Evolutionary conservation across 2,888 invertebrate species (phyloP).

Genomic region (Parnassius orleans): DNA sequence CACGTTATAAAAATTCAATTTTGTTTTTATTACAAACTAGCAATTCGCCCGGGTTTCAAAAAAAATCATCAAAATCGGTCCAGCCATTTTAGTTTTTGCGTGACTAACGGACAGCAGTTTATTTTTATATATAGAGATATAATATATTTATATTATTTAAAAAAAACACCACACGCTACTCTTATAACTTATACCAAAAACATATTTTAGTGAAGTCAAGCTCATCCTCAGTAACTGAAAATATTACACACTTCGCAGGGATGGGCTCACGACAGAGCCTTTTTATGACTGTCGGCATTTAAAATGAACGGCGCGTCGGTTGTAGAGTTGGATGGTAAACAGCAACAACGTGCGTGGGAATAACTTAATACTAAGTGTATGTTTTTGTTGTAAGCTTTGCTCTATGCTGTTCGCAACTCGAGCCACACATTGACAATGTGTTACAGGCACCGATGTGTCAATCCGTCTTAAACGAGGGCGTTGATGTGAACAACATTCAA

Average conservation of each 20-base stretch:
- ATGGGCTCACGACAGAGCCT: constrained; percentile 41
- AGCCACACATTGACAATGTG: too few relatives aligned
- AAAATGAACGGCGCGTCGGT: constrained; percentile 4
- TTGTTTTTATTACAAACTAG: background rate
- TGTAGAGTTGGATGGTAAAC: background rate
- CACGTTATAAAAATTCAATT: background rate
- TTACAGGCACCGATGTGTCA: too few relatives aligned
- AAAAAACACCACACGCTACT: background rate
- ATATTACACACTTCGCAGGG: constrained; percentile 46
- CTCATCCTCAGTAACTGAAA: constrained; percentile 28
- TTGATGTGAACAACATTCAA: too few relatives aligned
- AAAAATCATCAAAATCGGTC: too few relatives aligned
- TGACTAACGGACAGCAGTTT: too few relatives aligned
- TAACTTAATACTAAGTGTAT: constrained; percentile 10
- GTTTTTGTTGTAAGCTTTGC: too few relatives aligned
- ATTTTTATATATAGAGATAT: too few relatives aligned
- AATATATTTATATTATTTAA: too few relatives aligned
- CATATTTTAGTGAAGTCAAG: constrained; percentile 54
- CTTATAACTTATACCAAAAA: constrained; percentile 35
- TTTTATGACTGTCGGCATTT: constrained; percentile 30
- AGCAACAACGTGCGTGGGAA: constrained; percentile 16
- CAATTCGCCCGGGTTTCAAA: too few relatives aligned
- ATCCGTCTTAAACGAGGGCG: too few relatives aligned
- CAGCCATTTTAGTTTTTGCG: too few relatives aligned
- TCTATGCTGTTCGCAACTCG: too few relatives aligned